A percentile compares a stretch with the other conserved stretches of the same genome.
Evolutionary conservation across 2,888 invertebrate genomes (phyloP).

Genomic region (Pollenia angustigena): DNA sequence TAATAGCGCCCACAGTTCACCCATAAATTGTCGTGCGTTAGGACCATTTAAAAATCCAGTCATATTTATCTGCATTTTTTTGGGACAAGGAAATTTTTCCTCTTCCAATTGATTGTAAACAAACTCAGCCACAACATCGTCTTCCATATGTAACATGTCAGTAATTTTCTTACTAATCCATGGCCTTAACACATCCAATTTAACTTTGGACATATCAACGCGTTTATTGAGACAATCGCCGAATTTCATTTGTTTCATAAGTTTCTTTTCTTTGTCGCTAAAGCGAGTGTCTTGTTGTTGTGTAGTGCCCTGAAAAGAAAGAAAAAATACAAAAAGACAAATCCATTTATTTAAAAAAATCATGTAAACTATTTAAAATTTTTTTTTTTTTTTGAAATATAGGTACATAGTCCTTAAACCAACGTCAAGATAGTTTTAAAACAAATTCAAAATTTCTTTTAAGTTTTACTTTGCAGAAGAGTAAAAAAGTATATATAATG

Average conservation of each 20-base stretch:
- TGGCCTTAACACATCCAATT: conserved; percentile 98
- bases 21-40: conserved; percentile 98
- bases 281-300: conserved; percentile 99
- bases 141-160: conserved; percentile 98
- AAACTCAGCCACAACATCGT: conserved; percentile 99
- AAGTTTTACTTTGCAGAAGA: no score
- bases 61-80: conserved; percentile 99
- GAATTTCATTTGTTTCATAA: conserved; percentile 99
- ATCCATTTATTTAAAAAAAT: no score
- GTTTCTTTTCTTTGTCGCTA: conserved; percentile 99
- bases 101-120: conserved; percentile 98
- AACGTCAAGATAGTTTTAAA: no score
- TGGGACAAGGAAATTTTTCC: conserved; percentile 97
- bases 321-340: no score
- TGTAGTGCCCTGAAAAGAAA: conserved; percentile 92
- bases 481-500: no score
- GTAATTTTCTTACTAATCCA: conserved; percentile 99
- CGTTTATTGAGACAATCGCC: conserved; percentile 96
- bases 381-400: no score
- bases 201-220: conserved; percentile 99
- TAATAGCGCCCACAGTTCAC: conserved; percentile 97
- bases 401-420: no score
- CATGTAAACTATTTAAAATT: no score
- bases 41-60: conserved; percentile 99
- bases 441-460: no score